Evolutionary conservation across 2,888 invertebrate genomes (phyloP), one percentile per base, ranked within the genome.

Genomic region (Neoaliturus tenellus): DNA sequence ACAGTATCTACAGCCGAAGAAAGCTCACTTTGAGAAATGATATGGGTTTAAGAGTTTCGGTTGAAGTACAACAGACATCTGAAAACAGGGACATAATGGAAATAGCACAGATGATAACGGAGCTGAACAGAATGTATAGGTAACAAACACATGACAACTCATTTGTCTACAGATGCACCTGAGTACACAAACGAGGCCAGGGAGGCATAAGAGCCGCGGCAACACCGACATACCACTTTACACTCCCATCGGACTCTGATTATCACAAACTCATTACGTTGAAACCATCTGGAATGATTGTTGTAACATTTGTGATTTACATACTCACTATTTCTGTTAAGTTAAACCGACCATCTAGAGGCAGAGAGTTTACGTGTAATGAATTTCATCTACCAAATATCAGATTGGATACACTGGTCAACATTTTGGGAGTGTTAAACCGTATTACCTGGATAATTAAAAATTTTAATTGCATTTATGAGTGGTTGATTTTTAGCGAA

Each of bases 81-180:
- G 51, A 10, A 23, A 51, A 3, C 51, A 23, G 51, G 51, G 51
- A 20, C 10, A 51, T 23, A 51, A 51, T 51, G 23, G 51, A 51
- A 51, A 51, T 51, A 51, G 51, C 51, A 51, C 51, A 51, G 51
- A 51, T 23, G 51, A 51, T 23, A 51, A 51, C 20, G 31, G 14
- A 31, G 31, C 14, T n/a, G 31, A 62, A 31, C 62, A 62, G 62
- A 62, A 62, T 55, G 62, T 62, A 62, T 28, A 62, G 62, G 62
- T 62, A 55, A 10, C 55, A 55, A 55, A 55, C 55, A 55, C 20
- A 55, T 55, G 62, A 62, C 62, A 62, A 62, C 62, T 62, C 62
- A 62, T 62, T 62, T 62, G 62, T 62, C 62, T 62, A 25, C 10
- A 62, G 28, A 28, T 12, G 12, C 62, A 62, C 62, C 62, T 62